Base-by-base conservation (phyloP, 2,888 invertebrate species). In the Brenthis hecate region DNA sequence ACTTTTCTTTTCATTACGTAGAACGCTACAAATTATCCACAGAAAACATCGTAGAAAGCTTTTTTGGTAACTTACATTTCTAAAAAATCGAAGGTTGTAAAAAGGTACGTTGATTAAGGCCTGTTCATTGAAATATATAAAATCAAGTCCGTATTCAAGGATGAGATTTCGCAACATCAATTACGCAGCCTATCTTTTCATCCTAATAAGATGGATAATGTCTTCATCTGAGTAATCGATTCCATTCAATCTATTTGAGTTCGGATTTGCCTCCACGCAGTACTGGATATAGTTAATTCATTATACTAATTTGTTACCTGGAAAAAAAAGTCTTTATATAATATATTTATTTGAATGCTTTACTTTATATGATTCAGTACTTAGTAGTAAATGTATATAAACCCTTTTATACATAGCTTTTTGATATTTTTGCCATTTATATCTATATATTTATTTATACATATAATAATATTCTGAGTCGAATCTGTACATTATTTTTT, bases 261-360 rank as follows among this genome's bases (percentile, higher is more conserved):
- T 62, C 71, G 73, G 79, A 80, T 83, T 83, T 78, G 72, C 77
- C 75, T 79, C 75, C 73, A 51, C 57, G 70, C 73, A 68, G 74
- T 75, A 62, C 57, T 76, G 78, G 77, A 75, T 78, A 80, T 76
- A 62, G 79, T 81, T 81, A 81, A 83, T 85, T 86, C 83, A 86
- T 87, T 85, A 81, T 77, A 68, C 79, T 84, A 87, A 88, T 86
- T 85, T 80, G 71, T 76, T 66, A 58, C 13, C 43, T 57, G 47
- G 56, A 51, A 53, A 56, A 62, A 51, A 36, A 36, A 32, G 14
- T 13, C 16, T 19, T 55, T 55, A 19, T 11, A 13, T 2, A 19
- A 19, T 11, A 5, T 6, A 19, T 19, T 55, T 13, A 19, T 19
- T 19, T 13, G 55, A 55, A 13, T 23, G 13, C 36, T 43, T 36